Evolutionary conservation across 2,113 vertebrate species (phyloP).

Genomic region (Podiceps cristatus): DNA sequence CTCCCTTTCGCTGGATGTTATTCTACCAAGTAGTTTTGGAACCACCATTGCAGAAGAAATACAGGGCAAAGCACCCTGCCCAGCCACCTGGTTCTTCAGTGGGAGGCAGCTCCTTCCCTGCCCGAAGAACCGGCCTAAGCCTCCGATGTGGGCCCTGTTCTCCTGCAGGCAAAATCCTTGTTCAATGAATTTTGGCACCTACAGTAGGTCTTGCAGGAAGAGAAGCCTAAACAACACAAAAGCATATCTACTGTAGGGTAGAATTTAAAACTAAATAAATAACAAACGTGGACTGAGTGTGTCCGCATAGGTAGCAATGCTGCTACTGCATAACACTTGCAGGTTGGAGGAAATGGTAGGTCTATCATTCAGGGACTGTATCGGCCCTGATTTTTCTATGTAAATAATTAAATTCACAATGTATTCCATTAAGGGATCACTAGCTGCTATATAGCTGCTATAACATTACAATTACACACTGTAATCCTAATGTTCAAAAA

Average conservation of each 20-base stretch:
- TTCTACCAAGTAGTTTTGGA: neutral
- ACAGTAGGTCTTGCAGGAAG: neutral
- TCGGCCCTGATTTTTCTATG: neutral
- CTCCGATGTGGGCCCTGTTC: fast-evolving
- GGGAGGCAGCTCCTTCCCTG: neutral
- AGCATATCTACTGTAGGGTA: neutral
- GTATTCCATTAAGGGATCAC: constrained; percentile 36
- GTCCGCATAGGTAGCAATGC: neutral
- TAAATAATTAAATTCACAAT: constrained; percentile 55
- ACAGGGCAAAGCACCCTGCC: neutral
- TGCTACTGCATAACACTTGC: neutral
- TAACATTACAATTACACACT: constrained; percentile 53
- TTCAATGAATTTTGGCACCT: neutral
- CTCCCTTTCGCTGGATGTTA: neutral
- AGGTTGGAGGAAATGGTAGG: neutral
- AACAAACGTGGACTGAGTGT: fast-evolving
- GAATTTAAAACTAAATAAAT: neutral
- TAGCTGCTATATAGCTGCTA: constrained; percentile 2
- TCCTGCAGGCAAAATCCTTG: neutral
- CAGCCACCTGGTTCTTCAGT: neutral
- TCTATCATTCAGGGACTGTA: neutral
- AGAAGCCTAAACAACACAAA: neutral
- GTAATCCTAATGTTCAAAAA: constrained; percentile 68
- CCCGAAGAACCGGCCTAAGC: neutral
- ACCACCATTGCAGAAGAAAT: neutral